These are phyloP conservation scores for Aldrovandia affinis DNA, from an alignment of 2,797 vertebrate species.

Conservation along the genomic window DNA sequence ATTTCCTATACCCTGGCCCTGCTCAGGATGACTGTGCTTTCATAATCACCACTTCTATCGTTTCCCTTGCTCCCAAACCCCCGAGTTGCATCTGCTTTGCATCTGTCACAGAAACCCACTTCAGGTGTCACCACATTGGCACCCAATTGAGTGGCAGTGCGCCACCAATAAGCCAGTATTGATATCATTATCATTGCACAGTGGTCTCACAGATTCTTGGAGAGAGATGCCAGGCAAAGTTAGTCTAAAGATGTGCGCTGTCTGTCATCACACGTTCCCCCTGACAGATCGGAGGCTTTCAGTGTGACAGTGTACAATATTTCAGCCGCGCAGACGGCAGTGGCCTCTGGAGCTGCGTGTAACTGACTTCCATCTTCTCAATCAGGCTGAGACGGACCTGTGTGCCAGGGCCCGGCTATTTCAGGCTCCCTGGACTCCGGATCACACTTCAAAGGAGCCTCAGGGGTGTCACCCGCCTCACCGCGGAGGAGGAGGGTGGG, in stretches of 20 bases:
- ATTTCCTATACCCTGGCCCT: neutral
- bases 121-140: neutral
- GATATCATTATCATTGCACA: neutral
- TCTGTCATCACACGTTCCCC: constrained; percentile 4
- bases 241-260: constrained; percentile 16
- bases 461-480: neutral
- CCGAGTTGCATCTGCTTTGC: neutral
- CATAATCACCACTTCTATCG: neutral
- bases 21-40: neutral
- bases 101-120: neutral
- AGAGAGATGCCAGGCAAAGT: neutral
- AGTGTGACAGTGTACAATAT: constrained; percentile 3
- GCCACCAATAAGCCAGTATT: neutral
- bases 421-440: constrained; percentile 14
- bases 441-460: constrained; percentile 29
- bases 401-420: constrained; percentile 31
- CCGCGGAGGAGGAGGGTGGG: neutral
- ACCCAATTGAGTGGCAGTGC: neutral
- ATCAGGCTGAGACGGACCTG: constrained; percentile 10
- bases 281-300: neutral
- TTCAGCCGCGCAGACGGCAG: neutral
- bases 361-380: constrained; percentile 23
- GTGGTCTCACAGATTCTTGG: neutral
- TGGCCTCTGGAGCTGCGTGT: neutral
- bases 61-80: neutral